These are phyloP conservation scores for Corvus cornix DNA, from an alignment of 2,113 vertebrate genomes.

Conservation along the genomic window DNA sequence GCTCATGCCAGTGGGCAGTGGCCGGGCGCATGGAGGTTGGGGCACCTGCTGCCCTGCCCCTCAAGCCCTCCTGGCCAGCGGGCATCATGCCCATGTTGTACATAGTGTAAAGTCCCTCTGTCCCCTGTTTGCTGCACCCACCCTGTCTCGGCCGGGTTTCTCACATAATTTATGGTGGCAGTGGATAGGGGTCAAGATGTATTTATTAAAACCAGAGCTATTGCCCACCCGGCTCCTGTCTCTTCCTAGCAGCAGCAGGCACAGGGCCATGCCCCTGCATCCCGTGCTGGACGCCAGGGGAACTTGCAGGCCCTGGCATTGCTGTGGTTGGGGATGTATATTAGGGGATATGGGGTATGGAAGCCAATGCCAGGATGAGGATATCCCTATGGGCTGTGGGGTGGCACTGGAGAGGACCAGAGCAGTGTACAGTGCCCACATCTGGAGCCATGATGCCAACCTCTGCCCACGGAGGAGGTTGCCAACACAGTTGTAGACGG, in stretches of 20 bases:
- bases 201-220: conserved; percentile 68
- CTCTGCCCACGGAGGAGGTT: fast-evolving
- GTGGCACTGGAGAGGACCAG: neutral
- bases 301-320: neutral
- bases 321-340: neutral
- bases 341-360: fast-evolving
- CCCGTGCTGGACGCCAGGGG: fast-evolving
- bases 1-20: fast-evolving
- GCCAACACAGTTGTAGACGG: fast-evolving
- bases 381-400: neutral
- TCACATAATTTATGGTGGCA: conserved; percentile 58
- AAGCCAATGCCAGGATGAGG: neutral
- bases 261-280: neutral
- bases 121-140: neutral
- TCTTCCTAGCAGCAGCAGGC: neutral
- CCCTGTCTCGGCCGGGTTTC: neutral
- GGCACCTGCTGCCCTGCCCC: neutral
- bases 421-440: neutral
- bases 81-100: neutral
- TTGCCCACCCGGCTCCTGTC: neutral
- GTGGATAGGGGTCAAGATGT: neutral
- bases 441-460: neutral
- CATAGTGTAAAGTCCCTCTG: conserved; percentile 54
- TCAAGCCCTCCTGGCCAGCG: fast-evolving
- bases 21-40: fast-evolving